Percentiles rank a stretch among this genome's conserved stretches.
Evolutionary conservation across 2,888 invertebrate genomes (phyloP).

Genomic region (Cacoxenus indagator): DNA sequence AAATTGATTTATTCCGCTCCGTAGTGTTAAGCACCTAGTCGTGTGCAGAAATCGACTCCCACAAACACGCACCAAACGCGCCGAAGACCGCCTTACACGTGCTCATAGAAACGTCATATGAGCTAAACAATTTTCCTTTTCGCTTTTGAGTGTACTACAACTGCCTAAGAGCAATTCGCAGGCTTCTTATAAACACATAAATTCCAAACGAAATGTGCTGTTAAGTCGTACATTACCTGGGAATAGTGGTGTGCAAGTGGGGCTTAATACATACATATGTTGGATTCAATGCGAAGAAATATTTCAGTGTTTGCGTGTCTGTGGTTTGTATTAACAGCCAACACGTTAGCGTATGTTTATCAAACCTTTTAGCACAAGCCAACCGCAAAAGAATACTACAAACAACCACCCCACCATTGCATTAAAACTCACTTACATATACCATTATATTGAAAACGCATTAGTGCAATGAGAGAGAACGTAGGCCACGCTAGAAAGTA

Average conservation of each 20-base stretch:
- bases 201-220: slow-evolving; percentile 59
- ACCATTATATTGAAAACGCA: slow-evolving; percentile 32
- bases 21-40: slow-evolving; percentile 40
- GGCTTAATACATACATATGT: background rate
- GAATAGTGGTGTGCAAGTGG: background rate
- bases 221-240: slow-evolving; percentile 53
- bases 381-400: background rate
- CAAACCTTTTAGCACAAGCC: slow-evolving; percentile 11
- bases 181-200: slow-evolving; percentile 55
- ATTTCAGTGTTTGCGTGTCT: slow-evolving; percentile 29
- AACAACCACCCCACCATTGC: background rate
- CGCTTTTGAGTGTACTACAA: background rate
- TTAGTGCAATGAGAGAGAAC: slow-evolving; percentile 31
- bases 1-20: slow-evolving; percentile 53
- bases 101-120: background rate
- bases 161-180: background rate
- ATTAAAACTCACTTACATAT: background rate
- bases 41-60: no score
- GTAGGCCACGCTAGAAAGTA: background rate
- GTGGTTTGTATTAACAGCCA: slow-evolving; percentile 13
- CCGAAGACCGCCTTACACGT: background rate
- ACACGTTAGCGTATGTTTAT: slow-evolving; percentile 16
- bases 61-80: background rate
- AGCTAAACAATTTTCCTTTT: background rate
- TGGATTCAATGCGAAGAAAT: slow-evolving; percentile 27